Percentiles rank a stretch among this genome's conserved stretches.
Evolutionary conservation across 2,888 invertebrate species (phyloP).

Genomic region (Melanotus villosus): DNA sequence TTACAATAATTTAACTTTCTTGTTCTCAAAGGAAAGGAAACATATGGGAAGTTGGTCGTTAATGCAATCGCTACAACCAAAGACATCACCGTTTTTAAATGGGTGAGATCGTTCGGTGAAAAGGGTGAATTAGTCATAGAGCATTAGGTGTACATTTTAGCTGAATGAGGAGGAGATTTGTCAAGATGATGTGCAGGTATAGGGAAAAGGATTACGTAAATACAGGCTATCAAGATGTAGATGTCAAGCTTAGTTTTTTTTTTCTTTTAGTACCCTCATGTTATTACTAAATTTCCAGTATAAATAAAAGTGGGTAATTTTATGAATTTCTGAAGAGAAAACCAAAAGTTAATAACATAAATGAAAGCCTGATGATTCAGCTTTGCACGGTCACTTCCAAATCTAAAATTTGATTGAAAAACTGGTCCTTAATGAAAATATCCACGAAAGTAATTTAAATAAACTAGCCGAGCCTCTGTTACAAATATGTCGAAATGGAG

Average conservation of each 20-base stretch:
- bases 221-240: conserved; percentile 55
- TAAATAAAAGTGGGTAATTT: too few species aligned
- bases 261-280: too few species aligned
- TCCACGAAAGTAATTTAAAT: too few species aligned
- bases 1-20: conserved; percentile 63
- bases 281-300: too few species aligned
- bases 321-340: too few species aligned
- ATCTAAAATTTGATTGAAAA: too few species aligned
- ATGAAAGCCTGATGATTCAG: too few species aligned
- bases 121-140: conserved; percentile 61
- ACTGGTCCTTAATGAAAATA: too few species aligned
- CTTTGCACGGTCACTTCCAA: too few species aligned
- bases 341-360: too few species aligned
- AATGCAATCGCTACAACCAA: conserved; percentile 30
- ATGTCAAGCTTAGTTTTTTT: conserved; percentile 48
- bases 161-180: conserved; percentile 53
- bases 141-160: conserved; percentile 44
- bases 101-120: conserved; percentile 56
- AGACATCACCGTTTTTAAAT: conserved; percentile 42
- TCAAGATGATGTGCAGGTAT: conserved; percentile 59
- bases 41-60: conserved; percentile 56
- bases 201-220: conserved; percentile 48
- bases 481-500: too few species aligned
- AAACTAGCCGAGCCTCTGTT: too few species aligned
- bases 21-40: conserved; percentile 44